Base-by-base conservation (phyloP, 2,797 vertebrate species). In the Anisognathus igniventris region DNA sequence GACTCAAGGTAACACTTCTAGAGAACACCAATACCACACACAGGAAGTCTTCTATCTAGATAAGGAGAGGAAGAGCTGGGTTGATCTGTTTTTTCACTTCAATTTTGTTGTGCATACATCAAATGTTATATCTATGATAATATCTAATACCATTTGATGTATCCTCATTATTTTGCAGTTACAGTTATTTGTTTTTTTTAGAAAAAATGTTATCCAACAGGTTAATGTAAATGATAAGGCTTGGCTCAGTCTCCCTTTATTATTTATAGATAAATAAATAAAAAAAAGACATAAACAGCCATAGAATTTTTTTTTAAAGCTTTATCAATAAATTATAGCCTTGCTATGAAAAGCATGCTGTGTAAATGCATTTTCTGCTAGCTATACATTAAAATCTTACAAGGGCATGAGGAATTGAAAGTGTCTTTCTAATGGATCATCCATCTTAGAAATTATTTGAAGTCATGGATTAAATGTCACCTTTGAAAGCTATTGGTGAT, bases 401-500 rank as follows among this genome's bases (percentile, higher is more conserved):
- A 94, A 97, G 94, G 92, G 70, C 92, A 96, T 93, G 67, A 93
- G 94, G 97, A 97, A 97, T 97, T 97, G 97, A 97, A 97, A 97
- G 95, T 97, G 91, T 97, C 96, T 98, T 97, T 97, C 93, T 97
- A 98, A 97, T 98, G 95, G 94, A 88, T 90, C 93, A 95, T 98
- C 96, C 96, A 97, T 98, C 96, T 97, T 93, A 81, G 51, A 97
- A 98, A 98, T 97, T 25, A 96, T 97, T 97, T 98, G 97, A 97
- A 97, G 97, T 97, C 95, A 97, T 98, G 97, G 96, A 97, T 98
- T 98, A 97, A 96, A 95, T 94, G 96, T 96, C 97, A 96, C 33
- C 88, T 96, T 96, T 96, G 95, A 98, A 98, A 98, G 93, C 88
- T 96, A 96, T 97, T 95, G 42, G 72, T 97, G 95, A 98, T 98